Evolutionary conservation across 2,113 vertebrate species (phyloP), one percentile per base, ranked within the genome.

Genomic region (Oreocharis arfaki): DNA sequence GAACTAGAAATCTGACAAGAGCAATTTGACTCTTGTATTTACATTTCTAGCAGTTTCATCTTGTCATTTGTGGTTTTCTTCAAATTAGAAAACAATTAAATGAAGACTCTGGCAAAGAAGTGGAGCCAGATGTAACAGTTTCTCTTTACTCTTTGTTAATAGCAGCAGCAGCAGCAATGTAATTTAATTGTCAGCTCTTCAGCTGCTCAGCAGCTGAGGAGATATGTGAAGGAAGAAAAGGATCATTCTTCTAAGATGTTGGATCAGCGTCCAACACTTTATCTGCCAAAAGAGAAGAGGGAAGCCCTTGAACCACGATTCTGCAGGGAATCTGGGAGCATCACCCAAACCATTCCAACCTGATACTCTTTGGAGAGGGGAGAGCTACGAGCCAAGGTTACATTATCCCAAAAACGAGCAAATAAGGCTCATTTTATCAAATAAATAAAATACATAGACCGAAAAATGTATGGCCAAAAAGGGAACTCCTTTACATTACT

Each of bases 1-100:
- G 96, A 98, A 97, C 94, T 96, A 97, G 97, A 97, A 98, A 97
- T 96, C 97, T 98, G 98, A 98, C 97, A 98, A 94, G 96, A 98
- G 94, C 98, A 97, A 98, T 98, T 98, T 97, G 97, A 98, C 97
- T 97, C 96, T 93, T 95, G 95, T 97, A 98, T 98, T 98, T 98
- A 97, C 98, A 98, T 97, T 97, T 96, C 97, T 96, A 96, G 97
- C 88, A 97, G 97, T 98, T 98, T 97, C 95, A 95, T 98, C 97
- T 98, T 98, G 97, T 98, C 98, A 97, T 98, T 97, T 97, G 98
- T 96, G 97, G 97, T 98, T 98, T 98, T 98, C 97, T 98, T 98
- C 97, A 98, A 98, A 98, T 98, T 98, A 98, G 97, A 98, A 98
- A 98, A 98, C 97, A 98, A 98, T 98, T 98, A 98, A 98, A 98